A percentile compares a stretch with the other conserved stretches of the same genome.
Conservation (phyloP, 2,797 vertebrate genomes). For the Peromyscus aztecus region DNA sequence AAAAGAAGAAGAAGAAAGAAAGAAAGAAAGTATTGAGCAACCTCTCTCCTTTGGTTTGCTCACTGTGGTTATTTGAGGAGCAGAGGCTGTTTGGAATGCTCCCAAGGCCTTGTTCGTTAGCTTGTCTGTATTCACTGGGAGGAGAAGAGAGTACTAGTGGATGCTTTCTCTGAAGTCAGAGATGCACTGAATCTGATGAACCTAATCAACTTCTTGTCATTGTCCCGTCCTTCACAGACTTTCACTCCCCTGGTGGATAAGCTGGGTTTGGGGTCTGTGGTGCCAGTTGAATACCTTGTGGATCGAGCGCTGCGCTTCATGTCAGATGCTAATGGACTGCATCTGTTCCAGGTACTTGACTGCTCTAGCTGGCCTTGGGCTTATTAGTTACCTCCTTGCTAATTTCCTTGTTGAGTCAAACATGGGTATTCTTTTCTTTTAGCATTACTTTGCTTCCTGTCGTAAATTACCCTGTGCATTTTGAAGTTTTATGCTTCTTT, state of each 20-base stretch:
- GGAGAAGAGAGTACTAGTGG: conserved; percentile 33
- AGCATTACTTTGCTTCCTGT: conserved; percentile 32
- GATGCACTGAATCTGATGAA: neutral
- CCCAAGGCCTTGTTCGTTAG: conserved; percentile 2
- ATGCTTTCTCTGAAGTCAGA: conserved; percentile 60
- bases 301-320: conserved; percentile 94
- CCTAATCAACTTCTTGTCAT: conserved; percentile 70
- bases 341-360: conserved; percentile 94
- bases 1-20: neutral
- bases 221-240: conserved; percentile 88
- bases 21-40: neutral
- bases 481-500: conserved; percentile 61
- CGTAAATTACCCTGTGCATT: conserved; percentile 26
- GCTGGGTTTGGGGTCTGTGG: conserved; percentile 94
- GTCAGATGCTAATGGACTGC: conserved; percentile 93
- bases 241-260: conserved; percentile 97
- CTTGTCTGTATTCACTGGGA: conserved; percentile 20
- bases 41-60: conserved; percentile 50
- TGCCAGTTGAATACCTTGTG: conserved; percentile 97
- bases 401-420: conserved; percentile 63
- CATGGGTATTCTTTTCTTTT: conserved; percentile 25
- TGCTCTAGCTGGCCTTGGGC: neutral
- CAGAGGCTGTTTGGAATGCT: conserved; percentile 37
- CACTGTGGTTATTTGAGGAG: conserved; percentile 23
- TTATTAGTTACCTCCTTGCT: conserved; percentile 48